phyloP scores from a whole-genome alignment of 2,113 vertebrate species.

The Gallinago media region DNA sequence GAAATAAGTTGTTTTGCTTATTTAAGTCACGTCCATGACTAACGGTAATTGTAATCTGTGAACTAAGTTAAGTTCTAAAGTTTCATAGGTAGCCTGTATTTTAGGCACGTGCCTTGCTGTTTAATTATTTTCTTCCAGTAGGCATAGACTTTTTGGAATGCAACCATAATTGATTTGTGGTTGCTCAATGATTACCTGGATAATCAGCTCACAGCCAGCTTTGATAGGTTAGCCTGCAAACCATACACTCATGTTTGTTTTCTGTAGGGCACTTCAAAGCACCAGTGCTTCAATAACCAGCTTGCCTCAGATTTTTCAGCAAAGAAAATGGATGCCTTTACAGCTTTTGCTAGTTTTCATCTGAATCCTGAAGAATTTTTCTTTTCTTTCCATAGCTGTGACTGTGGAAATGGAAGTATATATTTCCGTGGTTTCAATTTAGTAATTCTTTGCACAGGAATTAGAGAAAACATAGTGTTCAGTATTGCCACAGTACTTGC shows the following conservation, averaged over 20 bases:
- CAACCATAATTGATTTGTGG: no score
- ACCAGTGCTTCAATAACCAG: not conserved
- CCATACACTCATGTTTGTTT: rapidly evolving
- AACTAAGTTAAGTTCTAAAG: not conserved
- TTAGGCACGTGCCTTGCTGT: not conserved
- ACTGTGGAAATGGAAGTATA: not conserved
- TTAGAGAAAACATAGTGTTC: not conserved
- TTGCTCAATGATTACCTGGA: no score
- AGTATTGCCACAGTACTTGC: not conserved
- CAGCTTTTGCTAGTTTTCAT: not conserved
- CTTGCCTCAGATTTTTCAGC: not conserved
- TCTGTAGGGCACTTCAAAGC: not conserved
- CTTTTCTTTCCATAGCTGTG: not conserved
- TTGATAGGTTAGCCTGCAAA: no score
- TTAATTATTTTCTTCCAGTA: no score
- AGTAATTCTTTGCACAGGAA: not conserved
- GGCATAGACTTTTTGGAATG: no score
- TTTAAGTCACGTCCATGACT: rapidly evolving
- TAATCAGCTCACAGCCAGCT: no score
- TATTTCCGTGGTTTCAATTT: not conserved
- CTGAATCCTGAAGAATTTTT: not conserved
- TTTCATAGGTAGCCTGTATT: not conserved
- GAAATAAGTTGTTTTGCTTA: not conserved
- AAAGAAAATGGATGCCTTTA: not conserved
- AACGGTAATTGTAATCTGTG: not conserved